A percentile compares a stretch with the other conserved stretches of the same genome.
phyloP scores from a whole-genome alignment of 2,113 vertebrate species.

The Protobothrops mucrosquamatus region DNA sequence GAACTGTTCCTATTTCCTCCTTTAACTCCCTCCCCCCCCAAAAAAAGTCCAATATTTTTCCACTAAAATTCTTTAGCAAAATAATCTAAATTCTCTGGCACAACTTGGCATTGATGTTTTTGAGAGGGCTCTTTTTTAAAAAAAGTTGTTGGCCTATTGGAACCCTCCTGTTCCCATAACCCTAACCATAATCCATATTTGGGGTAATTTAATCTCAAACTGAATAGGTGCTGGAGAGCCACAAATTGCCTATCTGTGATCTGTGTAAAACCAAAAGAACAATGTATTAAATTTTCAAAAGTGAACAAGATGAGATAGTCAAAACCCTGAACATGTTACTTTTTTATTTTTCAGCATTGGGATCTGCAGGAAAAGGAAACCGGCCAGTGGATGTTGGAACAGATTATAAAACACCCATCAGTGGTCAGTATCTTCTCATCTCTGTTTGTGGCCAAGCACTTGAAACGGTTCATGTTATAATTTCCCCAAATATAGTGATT shows the following conservation, averaged over 20 bases:
- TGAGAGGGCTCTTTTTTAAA: background rate
- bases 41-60: background rate
- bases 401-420: constrained; percentile 72
- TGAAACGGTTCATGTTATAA: background rate
- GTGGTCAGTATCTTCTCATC: constrained; percentile 73
- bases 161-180: background rate
- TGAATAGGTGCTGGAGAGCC: background rate
- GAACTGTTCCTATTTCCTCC: background rate
- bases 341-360: constrained; percentile 76
- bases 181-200: too few relatives aligned
- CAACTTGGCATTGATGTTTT: background rate
- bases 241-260: background rate
- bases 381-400: constrained; percentile 66
- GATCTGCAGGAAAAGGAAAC: constrained; percentile 80
- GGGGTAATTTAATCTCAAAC: background rate
- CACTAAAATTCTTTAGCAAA: background rate
- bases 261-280: background rate
- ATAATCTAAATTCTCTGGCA: background rate
- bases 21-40: background rate
- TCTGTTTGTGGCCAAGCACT: background rate
- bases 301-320: background rate
- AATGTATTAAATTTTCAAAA: background rate
- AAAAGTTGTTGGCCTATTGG: background rate
- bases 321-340: background rate
- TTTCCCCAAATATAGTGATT: background rate